Evolutionary conservation across 2,113 vertebrate genomes (phyloP).

Genomic region (Poecile atricapillus): DNA sequence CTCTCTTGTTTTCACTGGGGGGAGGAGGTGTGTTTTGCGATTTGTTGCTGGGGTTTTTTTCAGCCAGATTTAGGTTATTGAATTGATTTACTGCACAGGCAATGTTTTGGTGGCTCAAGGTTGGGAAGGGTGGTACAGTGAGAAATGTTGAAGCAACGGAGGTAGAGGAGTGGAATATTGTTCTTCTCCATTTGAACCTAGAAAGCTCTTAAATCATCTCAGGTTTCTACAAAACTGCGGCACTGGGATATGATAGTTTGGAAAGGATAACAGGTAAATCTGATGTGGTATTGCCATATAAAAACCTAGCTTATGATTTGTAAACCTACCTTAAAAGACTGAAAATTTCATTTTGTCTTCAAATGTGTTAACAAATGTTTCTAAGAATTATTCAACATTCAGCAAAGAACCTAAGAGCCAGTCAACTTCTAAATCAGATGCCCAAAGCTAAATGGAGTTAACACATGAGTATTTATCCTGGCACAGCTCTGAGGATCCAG

Average conservation of each 20-base stretch:
- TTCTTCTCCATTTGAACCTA: neutral
- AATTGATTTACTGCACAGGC: neutral
- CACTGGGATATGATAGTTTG: neutral
- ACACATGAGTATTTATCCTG: neutral
- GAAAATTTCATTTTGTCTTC: neutral
- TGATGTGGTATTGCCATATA: neutral
- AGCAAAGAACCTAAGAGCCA: neutral
- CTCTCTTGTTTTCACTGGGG: neutral
- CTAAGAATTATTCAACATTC: neutral
- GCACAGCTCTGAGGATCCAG: neutral
- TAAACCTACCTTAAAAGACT: neutral
- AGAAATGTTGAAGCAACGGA: neutral
- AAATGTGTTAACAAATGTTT: neutral
- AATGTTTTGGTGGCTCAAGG: neutral
- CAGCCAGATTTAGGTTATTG: neutral
- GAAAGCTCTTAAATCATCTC: neutral
- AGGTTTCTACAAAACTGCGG: neutral
- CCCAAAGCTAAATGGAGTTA: neutral
- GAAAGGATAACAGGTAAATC: neutral
- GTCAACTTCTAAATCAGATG: neutral
- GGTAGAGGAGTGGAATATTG: neutral
- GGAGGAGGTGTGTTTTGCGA: rapidly evolving
- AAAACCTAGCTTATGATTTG: neutral
- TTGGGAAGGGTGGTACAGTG: neutral
- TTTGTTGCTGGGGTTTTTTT: neutral